These are phyloP conservation scores for Caenorhabditis sp. DNA, from an alignment of 2,888 invertebrate species.

Conservation along the genomic window DNA sequence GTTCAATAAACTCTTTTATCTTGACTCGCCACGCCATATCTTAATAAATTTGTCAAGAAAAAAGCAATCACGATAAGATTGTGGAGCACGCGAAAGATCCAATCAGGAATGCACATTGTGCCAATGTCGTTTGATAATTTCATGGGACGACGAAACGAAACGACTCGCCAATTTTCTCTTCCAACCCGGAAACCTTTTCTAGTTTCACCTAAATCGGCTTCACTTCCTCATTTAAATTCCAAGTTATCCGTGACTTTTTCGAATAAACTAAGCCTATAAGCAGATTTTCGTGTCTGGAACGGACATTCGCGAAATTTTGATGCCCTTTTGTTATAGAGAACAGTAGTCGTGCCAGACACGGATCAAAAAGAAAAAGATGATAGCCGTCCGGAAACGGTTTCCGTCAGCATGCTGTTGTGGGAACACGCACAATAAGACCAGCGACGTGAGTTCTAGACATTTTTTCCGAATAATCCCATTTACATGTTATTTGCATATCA, in stretches of 20 bases:
- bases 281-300: neutral
- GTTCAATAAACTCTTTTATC: neutral
- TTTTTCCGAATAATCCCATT: neutral
- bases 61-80: neutral
- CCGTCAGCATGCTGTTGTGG: conserved; percentile 12
- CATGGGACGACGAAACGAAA: conserved; percentile 1
- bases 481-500: conserved; percentile 27
- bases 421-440: conserved; percentile 19
- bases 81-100: neutral
- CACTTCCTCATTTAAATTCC: neutral
- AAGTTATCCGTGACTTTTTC: neutral
- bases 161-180: neutral
- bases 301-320: neutral
- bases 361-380: conserved; percentile 11
- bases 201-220: neutral
- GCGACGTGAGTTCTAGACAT: conserved; percentile 13
- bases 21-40: no score
- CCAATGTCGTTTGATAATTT: conserved; percentile 17
- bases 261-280: no score
- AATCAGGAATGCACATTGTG: conserved; percentile 21
- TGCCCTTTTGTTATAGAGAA: neutral
- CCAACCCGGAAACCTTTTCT: neutral
- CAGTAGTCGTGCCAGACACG: neutral
- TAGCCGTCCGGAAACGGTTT: conserved; percentile 31
- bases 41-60: neutral